A percentile compares a stretch with the other conserved stretches of the same genome.
Evolutionary conservation across 2,797 vertebrate genomes (phyloP).

Genomic region (Oophaga sylvatica): DNA sequence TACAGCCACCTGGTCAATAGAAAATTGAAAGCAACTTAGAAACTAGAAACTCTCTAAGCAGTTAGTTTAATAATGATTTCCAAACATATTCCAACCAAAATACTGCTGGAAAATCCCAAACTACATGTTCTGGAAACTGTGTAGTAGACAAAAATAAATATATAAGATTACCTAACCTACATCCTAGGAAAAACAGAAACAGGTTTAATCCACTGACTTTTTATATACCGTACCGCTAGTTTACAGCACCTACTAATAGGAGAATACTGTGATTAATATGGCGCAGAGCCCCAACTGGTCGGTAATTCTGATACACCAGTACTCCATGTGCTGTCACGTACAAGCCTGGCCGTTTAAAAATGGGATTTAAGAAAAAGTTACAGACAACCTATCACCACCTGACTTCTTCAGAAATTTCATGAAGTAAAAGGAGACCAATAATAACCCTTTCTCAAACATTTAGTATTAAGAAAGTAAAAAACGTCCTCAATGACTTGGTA

Average conservation of each 20-base stretch:
- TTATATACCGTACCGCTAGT: neutral
- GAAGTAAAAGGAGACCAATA: too few relatives aligned
- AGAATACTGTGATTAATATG: neutral
- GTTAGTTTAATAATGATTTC: constrained; percentile 31
- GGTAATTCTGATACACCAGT: neutral
- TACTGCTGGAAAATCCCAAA: constrained; percentile 19
- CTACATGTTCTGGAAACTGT: constrained; percentile 20
- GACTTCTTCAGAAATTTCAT: too few relatives aligned
- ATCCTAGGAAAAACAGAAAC: neutral
- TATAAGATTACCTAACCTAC: neutral
- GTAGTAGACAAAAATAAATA: constrained; percentile 20
- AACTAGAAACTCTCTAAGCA: constrained; percentile 38
- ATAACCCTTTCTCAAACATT: too few relatives aligned
- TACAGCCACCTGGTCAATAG: constrained; percentile 32
- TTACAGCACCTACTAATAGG: neutral
- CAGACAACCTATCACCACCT: neutral
- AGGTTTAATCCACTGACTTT: neutral
- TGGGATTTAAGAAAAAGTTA: neutral
- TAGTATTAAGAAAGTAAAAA: too few relatives aligned
- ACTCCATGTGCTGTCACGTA: neutral
- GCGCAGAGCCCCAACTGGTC: neutral
- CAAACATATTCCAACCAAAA: constrained; percentile 19
- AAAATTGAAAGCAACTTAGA: constrained; percentile 27
- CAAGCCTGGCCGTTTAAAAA: neutral
- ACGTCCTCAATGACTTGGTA: too few relatives aligned